Base-by-base conservation (phyloP, 2,888 invertebrate species). In the Orchesellides sinensis region DNA sequence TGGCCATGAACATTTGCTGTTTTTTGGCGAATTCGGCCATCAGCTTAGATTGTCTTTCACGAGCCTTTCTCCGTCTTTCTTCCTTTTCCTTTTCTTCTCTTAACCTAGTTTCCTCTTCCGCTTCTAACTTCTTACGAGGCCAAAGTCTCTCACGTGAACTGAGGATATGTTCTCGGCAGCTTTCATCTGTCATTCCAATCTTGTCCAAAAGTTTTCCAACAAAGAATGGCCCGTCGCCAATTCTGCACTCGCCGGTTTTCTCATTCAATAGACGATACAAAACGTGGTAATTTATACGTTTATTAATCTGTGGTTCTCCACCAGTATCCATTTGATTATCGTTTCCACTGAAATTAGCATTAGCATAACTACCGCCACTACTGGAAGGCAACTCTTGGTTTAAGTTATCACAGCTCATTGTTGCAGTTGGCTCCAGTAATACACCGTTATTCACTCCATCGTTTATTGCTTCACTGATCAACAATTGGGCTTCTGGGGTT, bases 1-100 rank as follows among this genome's bases (percentile, higher is more conserved):
- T 93, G 90, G 96, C 94, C 94, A 97, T 94, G 90, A 98, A 98
- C 90, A 96, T 95, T 88, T 95, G 95, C 90, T 98, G 98, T 88
- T 95, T 94, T 40, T 94, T 94, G 8, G 96, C 96, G 91, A 98
- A 97, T 89, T 98, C 96, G 35, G 95, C 95, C 96, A 98, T 96
- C 87, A 98, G 91, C 89, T 96, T 96, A 89, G 96, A 94, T 89
- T 98, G 98, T 0, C 98, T 92, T 89, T 98, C 98, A 88, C 95
- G 94, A 0, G 97, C 97, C 85, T 94, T 92, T 32, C 94, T 93
- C 29, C 96, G 93, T n/a, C 96, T 92, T 89, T 96, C 96, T 88
- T 96, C 96, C 85, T 94, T 93, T 89, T 96, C 96, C 75, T 93
- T 92, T 2, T 93, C 92, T 88, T 95, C 95, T 70, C 93, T 90